These are phyloP conservation scores for Rhagonycha fulva DNA, from an alignment of 2,888 invertebrate species.

Conservation along the genomic window DNA sequence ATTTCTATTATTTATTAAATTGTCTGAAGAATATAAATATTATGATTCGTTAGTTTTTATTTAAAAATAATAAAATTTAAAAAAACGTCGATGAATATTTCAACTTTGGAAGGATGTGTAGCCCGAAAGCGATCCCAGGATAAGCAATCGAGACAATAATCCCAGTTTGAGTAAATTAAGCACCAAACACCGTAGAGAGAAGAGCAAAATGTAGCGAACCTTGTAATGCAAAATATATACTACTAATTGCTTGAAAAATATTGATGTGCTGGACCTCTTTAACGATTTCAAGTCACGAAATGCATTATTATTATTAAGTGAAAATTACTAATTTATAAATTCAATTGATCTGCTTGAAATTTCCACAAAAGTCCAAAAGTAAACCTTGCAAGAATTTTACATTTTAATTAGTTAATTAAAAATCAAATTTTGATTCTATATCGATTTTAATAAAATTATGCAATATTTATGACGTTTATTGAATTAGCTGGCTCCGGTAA, in stretches of 20 bases:
- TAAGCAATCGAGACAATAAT: background rate
- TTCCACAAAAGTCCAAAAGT: background rate
- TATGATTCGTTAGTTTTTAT: background rate
- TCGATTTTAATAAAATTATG: background rate
- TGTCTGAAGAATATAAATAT: background rate
- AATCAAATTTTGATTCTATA: background rate
- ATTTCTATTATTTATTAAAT: background rate
- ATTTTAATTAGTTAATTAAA: background rate
- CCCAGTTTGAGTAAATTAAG: background rate
- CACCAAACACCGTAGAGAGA: background rate
- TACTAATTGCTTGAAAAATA: background rate
- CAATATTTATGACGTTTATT: background rate
- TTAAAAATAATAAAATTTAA: background rate
- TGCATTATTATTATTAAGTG: background rate
- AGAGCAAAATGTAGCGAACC: background rate
- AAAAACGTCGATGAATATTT: background rate
- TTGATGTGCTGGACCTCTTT: background rate
- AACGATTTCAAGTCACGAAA: background rate
- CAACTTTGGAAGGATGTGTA: background rate
- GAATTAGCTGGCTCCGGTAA: background rate
- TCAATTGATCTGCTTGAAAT: background rate
- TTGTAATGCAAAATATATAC: background rate
- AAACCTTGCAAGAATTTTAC: background rate
- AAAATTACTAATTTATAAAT: background rate
- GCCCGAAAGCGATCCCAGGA: background rate